A percentile compares a stretch with the other conserved stretches of the same genome.
Evolutionary conservation across 2,113 vertebrate species (phyloP).

Genomic region (Nothocercus nigrocapillus): DNA sequence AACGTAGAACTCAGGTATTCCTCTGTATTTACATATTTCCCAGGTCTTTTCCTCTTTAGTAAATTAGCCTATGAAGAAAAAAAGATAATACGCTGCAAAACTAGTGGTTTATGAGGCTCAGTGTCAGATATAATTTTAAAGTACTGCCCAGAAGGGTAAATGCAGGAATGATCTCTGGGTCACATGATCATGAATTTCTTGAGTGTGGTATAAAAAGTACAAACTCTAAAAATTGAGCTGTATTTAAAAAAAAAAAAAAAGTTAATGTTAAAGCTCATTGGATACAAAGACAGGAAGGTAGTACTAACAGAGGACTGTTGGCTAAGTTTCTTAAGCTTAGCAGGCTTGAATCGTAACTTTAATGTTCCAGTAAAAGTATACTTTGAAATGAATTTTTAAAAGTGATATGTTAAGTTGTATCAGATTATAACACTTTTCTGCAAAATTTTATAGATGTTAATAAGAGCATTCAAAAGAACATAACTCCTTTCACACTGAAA

Average conservation of each 20-base stretch:
- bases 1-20: background rate
- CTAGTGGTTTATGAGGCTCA: background rate
- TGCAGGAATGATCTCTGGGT: background rate
- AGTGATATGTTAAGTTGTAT: background rate
- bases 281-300: background rate
- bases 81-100: background rate
- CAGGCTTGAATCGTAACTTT: background rate
- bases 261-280: background rate
- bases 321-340: background rate
- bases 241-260: background rate
- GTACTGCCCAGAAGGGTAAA: background rate
- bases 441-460: background rate
- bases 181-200: background rate
- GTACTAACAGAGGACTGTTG: background rate
- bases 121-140: background rate
- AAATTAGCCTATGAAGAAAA: background rate
- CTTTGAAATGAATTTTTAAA: background rate
- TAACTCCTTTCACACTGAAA: background rate
- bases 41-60: background rate
- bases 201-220: background rate
- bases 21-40: background rate
- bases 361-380: background rate
- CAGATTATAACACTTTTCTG: background rate
- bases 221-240: background rate
- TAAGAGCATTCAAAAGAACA: background rate